Base-by-base conservation (phyloP, 2,888 invertebrate species). In the Hedychridium roseum region DNA sequence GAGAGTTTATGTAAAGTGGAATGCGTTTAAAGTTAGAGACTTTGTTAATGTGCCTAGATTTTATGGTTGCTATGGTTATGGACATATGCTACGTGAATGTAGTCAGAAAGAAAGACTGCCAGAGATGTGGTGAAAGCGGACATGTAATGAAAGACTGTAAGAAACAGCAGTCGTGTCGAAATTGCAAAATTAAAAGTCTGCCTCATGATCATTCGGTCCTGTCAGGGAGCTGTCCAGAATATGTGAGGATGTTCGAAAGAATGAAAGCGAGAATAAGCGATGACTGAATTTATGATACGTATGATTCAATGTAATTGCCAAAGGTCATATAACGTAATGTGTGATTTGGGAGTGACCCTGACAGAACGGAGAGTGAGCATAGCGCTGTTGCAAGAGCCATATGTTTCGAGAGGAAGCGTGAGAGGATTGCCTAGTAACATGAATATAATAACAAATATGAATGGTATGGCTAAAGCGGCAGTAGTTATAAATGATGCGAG, bases 361-460 rank as follows among this genome's bases (percentile, higher is more conserved):
- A 23, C 5, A 9, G 23, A 23, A 23, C 5, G 9, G 23, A 35
- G 43, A 23, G 32, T 40, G 11, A 37, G 30, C 1, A 26, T 54
- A 1, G 27, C 36, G 11, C 4, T 49, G 14, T 9, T 49, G 1
- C 49, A 49, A 20, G 39, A 49, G 14, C 43, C 43, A 16, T 35
- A 30, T 4, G 2, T 12, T 1, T 2, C 2, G 17, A 5, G 27
- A 1, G 47, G 35, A 1, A 27, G 40, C 3, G 30, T 47, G 1
- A 3, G 7, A 11, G 46, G 46, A 1, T 3, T 46, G 14, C 46
- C 39, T 1, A 4, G 12, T 1, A 7, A 23, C 0, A 28, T 27
- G 12, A 27, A 35, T 11, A 20, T 11, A 20, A 34, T 17, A n/a
- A 16, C 1, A n/a, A 21, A 16, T 17, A 12, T 14, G 18, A 37